Base-by-base conservation (phyloP, 2,113 vertebrate species). In the Psilopsiagon aurifrons region DNA sequence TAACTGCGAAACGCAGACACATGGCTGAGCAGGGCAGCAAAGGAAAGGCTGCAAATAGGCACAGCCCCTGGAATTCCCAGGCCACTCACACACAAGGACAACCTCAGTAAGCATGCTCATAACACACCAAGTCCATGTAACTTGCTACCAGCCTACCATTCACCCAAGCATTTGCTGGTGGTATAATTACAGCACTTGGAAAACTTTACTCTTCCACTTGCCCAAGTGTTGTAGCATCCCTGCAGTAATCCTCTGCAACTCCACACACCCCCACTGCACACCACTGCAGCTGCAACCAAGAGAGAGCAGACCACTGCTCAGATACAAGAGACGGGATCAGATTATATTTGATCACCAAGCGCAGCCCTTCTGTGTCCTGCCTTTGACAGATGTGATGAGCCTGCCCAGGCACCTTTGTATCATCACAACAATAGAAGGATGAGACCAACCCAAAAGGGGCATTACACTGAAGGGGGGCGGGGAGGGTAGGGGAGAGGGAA, bases 261-360 rank as follows among this genome's bases (percentile, higher is more conserved):
- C 27, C 37, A 54, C 9, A 22, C 55, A 47, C 8, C 8, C 3
- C 6, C 1, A 0, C 24, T 54, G 41, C 19, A 28, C 18, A 1
- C 20, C 39, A 9, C 57, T 27, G 11, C 16, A 84, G 55, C 66
- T 60, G 41, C 0, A 4, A 67, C 60, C 12, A 49, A 52, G 44
- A 57, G 25, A 23, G 35, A 22, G 6, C 39, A 78, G 20, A 55
- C 39, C 28, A 37, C 2, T 1, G 1, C 43, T 82, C 17, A 60
- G 28, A 43, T 37, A 7, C 47, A 23, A 49, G 35, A 77, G 19
- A 22, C 3, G 4, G 27, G 17, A 31, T 27, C 49, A 84, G 23
- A 18, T 46, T 10, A 17, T 3, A 57, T 62, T 11, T 63, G 24
- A 31, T 44, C 31, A 44, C 3, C 14, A n/a, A 35, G 10, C 27